Evolutionary conservation across 2,113 vertebrate genomes (phyloP).

Genomic region (Mionectes macconnelli): DNA sequence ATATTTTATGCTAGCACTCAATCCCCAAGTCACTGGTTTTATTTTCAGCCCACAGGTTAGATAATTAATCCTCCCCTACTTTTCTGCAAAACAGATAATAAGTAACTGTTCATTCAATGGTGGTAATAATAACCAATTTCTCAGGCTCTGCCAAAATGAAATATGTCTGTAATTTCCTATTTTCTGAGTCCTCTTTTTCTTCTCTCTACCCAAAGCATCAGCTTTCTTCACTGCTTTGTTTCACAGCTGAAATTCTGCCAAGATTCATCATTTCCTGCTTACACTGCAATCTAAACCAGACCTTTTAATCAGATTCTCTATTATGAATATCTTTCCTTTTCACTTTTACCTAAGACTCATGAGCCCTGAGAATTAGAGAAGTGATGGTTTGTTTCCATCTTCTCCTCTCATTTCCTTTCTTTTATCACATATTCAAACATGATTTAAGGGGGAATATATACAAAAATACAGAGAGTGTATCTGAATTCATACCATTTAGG

Average conservation of each 20-base stretch:
- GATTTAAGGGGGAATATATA: slow-evolving; percentile 1
- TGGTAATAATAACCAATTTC: slow-evolving; percentile 12
- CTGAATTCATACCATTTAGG: not conserved
- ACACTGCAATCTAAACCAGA: slow-evolving; percentile 36
- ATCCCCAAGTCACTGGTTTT: not conserved
- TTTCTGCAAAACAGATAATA: not conserved
- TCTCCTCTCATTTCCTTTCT: slow-evolving; percentile 50
- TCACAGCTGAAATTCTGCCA: slow-evolving; percentile 52
- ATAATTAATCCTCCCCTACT: not conserved
- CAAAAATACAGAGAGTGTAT: not conserved
- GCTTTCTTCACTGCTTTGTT: slow-evolving; percentile 53
- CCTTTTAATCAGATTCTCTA: slow-evolving; percentile 42
- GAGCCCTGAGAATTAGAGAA: slow-evolving; percentile 17
- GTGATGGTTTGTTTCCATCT: slow-evolving; percentile 33
- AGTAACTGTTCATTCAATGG: not conserved
- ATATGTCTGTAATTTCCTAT: slow-evolving; percentile 55
- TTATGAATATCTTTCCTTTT: slow-evolving; percentile 15
- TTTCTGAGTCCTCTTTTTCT: slow-evolving; percentile 3
- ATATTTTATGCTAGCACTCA: not conserved
- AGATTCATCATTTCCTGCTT: slow-evolving; percentile 66
- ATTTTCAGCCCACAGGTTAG: not conserved
- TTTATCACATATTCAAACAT: not conserved
- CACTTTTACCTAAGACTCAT: slow-evolving; percentile 26
- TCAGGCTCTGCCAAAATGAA: slow-evolving; percentile 40
- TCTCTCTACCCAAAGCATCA: slow-evolving; percentile 37